Percentiles rank a stretch among this genome's conserved stretches.
Conservation (phyloP, 2,113 vertebrate species). For the Centrocercus urophasianus region DNA sequence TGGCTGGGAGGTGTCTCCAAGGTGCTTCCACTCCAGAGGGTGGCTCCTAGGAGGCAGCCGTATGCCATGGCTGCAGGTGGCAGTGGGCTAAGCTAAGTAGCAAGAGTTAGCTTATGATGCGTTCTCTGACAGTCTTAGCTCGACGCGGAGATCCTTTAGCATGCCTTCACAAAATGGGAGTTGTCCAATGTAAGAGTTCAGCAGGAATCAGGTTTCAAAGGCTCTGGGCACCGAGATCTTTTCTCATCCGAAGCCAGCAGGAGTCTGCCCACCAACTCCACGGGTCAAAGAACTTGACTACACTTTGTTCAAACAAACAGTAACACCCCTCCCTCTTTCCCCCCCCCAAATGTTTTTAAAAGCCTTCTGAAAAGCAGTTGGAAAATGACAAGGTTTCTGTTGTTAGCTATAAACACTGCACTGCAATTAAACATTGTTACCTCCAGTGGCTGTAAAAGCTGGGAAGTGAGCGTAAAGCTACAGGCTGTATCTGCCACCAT, state of each 20-base stretch:
- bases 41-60: not conserved
- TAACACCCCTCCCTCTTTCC: not conserved
- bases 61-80: not conserved
- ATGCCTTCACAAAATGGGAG: not conserved
- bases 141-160: not conserved
- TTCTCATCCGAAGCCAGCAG: slow-evolving; percentile 1
- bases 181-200: slow-evolving; percentile 16
- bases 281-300: not conserved
- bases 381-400: not conserved
- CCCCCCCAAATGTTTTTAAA: not conserved
- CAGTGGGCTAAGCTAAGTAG: not conserved
- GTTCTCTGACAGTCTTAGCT: slow-evolving; percentile 3
- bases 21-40: not conserved
- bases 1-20: not conserved
- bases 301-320: not conserved
- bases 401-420: not conserved
- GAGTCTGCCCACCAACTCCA: not conserved
- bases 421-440: not conserved
- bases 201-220: slow-evolving; percentile 38
- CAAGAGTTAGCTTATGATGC: not conserved
- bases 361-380: not conserved
- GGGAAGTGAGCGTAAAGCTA: not conserved
- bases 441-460: not conserved
- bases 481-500: not conserved
- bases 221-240: slow-evolving; percentile 1